Evolutionary conservation across 92 coral and sea anemone species (phyloP), one percentile per base, ranked within the genome.

Genomic region (Zoanthus gigantus): DNA sequence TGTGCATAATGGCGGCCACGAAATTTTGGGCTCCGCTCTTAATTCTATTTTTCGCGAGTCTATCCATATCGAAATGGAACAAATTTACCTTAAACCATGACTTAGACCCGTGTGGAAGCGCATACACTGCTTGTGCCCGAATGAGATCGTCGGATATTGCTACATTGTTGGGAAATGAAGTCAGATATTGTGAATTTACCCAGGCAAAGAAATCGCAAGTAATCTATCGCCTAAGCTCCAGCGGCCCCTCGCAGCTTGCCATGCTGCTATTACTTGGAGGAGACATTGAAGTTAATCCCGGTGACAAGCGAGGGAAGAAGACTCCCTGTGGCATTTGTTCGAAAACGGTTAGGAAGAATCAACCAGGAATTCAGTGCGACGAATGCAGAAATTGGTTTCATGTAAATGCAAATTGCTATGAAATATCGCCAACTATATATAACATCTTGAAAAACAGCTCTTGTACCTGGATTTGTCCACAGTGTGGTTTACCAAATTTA

Each of bases 301-400:
- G 90, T 28, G 90, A 87, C 52, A 79, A 87, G 74, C 75, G 74
- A 67, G 85, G 85, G 85, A 69, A 66, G 91, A 85, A 90, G 52
- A 45, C 56, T 84, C 87, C 81, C 58, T 90, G 92, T 85, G 92
- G 92, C 57, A 85, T 67, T 18, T 90, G 92, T 74, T 81, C 68
- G 17, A 87, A 87, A 82, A 73, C 93, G 57, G 90, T 90, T 34
- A 90, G 69, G 90, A 81, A 57, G 53, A 90, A 90, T 68, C 93
- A 90, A 87, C 82, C 74, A 53, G 88, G 93, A 73, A 86, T 90
- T 60, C 93, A 90, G 86, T 90, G 93, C 60, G 90, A 85, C 80
- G 72, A 86, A 76, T 90, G 93, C 71, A 79, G 44, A 60, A 56
- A 37, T 32, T 90, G 90, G 92, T 86, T 85, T 72, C 92, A 90